Conservation (phyloP, 2,888 invertebrate genomes). For the Cheilosia vernalis region DNA sequence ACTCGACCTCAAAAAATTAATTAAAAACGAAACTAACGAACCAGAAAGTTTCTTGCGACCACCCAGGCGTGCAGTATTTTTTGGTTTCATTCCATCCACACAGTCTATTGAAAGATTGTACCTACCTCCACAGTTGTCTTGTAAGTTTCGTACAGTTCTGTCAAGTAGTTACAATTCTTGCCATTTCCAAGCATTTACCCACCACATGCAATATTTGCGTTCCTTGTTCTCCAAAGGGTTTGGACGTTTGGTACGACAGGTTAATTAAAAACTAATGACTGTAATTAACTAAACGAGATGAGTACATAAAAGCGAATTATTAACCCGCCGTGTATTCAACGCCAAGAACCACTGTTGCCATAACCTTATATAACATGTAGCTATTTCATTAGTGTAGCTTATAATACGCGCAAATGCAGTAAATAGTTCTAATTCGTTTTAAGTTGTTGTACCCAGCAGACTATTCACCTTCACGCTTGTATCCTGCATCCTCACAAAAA, state of each 20-base stretch:
- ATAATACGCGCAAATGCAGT: slow-evolving; percentile 1
- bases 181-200: too few species aligned
- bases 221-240: slow-evolving; percentile 1
- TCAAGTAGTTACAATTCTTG: too few species aligned
- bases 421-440: background rate
- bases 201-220: background rate
- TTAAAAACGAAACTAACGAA: too few species aligned
- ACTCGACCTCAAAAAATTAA: too few species aligned
- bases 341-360: slow-evolving; percentile 16
- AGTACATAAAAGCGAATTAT: slow-evolving; percentile 55
- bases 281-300: slow-evolving; percentile 62
- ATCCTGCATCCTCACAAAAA: background rate
- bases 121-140: too few species aligned
- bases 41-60: too few species aligned
- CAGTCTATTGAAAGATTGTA: too few species aligned
- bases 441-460: background rate
- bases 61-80: too few species aligned
- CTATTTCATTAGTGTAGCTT: slow-evolving; percentile 40
- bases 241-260: slow-evolving; percentile 13
- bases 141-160: too few species aligned
- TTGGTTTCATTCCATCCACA: too few species aligned
- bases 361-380: slow-evolving; percentile 27
- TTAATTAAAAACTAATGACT: slow-evolving; percentile 71
- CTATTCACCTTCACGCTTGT: background rate
- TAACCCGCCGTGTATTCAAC: slow-evolving; percentile 38